These are phyloP conservation scores for Zophobas atratus DNA, from an alignment of 1,140 invertebrate species.

Conservation along the genomic window DNA sequence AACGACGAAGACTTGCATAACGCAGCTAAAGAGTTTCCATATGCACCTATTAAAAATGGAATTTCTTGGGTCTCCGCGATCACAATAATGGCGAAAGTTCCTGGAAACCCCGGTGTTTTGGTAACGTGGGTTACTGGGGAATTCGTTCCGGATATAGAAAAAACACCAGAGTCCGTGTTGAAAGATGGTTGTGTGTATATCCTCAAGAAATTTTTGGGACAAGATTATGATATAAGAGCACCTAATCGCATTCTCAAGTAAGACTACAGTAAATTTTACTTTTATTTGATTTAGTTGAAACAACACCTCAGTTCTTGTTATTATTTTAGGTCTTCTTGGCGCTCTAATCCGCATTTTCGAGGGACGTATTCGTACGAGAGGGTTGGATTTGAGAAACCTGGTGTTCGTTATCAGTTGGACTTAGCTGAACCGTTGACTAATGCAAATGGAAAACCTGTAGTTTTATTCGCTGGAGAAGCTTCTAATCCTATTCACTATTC, in stretches of 20 bases:
- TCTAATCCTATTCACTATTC: constrained; percentile 79
- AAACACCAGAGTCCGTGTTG: constrained; percentile 68
- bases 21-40: constrained; percentile 3
- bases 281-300: not conserved
- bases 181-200: constrained; percentile 67
- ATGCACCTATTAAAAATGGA: constrained; percentile 13
- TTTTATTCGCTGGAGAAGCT: constrained; percentile 83
- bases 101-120: constrained; percentile 69
- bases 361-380: constrained; percentile 82
- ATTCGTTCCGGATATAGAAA: constrained; percentile 71
- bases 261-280: constrained; percentile 27
- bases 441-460: constrained; percentile 64
- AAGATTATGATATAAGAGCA: constrained; percentile 70
- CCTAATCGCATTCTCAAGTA: constrained; percentile 65
- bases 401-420: constrained; percentile 62
- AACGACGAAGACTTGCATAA: constrained; percentile 67
- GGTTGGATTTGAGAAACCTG: constrained; percentile 72
- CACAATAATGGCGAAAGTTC: constrained; percentile 45
- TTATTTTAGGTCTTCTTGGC: constrained; percentile 77
- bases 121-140: constrained; percentile 73
- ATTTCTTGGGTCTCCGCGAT: constrained; percentile 18
- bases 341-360: constrained; percentile 75
- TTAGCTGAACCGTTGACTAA: constrained; percentile 73
- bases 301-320: constrained; percentile 4
- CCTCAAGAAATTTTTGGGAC: constrained; percentile 68